Percentiles rank a stretch among this genome's conserved stretches.
Evolutionary conservation across 2,888 invertebrate species (phyloP).

Genomic region (Pristionchus exspectatus): DNA sequence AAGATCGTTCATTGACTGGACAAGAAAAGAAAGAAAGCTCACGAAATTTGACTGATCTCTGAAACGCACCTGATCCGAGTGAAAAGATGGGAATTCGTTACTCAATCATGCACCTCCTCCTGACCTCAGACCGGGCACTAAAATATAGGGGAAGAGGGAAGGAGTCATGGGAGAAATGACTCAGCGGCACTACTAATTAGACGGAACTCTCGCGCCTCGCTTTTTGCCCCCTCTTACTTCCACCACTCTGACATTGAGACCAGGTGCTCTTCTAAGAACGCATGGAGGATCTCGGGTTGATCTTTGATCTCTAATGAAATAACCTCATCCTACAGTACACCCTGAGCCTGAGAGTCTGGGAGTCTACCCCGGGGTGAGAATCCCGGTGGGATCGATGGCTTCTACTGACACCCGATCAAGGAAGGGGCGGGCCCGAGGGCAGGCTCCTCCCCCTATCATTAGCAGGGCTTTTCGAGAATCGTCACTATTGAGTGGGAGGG

Average conservation of each 20-base stretch:
- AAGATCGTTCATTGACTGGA: not conserved
- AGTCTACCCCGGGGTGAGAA: not conserved
- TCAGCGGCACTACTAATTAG: conserved; percentile 34
- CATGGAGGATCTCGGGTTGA: not conserved
- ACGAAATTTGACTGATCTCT: not conserved
- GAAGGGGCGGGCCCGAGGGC: not conserved
- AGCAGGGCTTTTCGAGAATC: not conserved
- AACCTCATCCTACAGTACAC: not conserved
- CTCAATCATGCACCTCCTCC: conserved; percentile 18
- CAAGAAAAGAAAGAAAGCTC: too few species aligned
- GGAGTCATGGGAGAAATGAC: conserved; percentile 8
- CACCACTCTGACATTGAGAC: conserved; percentile 18
- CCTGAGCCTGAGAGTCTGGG: not conserved
- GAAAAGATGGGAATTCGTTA: not conserved
- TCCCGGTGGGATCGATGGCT: not conserved
- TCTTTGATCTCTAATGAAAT: not conserved
- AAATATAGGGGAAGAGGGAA: not conserved
- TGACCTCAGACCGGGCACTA: conserved; percentile 16
- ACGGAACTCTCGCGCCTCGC: not conserved
- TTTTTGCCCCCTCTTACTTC: not conserved
- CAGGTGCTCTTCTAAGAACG: not conserved
- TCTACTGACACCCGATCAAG: not conserved
- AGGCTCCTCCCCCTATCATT: not conserved
- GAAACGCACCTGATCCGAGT: not conserved
- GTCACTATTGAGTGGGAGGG: not conserved